These are phyloP conservation scores for Petrocephalus schoutedeni DNA, from an alignment of 2,797 vertebrate species.

Conservation along the genomic window DNA sequence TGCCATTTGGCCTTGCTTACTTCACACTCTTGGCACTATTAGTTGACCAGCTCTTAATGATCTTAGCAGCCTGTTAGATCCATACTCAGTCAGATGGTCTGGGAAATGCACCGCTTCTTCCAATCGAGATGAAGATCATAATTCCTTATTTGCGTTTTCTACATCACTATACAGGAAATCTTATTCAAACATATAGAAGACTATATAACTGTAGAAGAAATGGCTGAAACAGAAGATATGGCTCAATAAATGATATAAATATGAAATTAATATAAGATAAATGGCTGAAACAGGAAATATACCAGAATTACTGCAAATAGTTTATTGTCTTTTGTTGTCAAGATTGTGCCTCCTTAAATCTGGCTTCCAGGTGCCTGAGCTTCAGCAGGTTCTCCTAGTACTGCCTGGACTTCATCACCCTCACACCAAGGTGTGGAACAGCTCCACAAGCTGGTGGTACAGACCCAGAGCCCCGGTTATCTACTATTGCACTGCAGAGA, in stretches of 20 bases:
- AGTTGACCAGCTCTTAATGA: neutral
- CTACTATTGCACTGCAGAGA: neutral
- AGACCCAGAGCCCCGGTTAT: slow-evolving; percentile 44
- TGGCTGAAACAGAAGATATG: neutral
- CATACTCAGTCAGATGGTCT: neutral
- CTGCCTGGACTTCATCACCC: slow-evolving; percentile 73
- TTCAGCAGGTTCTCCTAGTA: slow-evolving; percentile 70
- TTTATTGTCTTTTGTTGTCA: neutral
- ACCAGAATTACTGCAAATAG: neutral
- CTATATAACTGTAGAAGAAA: neutral
- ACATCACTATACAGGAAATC: neutral
- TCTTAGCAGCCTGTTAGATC: neutral
- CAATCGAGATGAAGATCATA: neutral
- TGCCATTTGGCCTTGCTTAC: neutral
- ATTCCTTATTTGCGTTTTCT: neutral
- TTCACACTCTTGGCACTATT: neutral
- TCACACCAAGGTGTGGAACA: slow-evolving; percentile 72
- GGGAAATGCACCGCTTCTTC: neutral
- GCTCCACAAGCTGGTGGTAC: slow-evolving; percentile 84
- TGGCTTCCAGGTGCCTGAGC: slow-evolving; percentile 63
- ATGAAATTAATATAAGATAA: neutral
- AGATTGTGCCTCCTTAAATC: slow-evolving; percentile 66
- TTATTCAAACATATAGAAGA: no score
- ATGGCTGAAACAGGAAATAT: neutral
- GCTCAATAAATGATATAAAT: neutral